Evolutionary conservation across 2,888 invertebrate species (phyloP).

Genomic region (Axea sp.): DNA sequence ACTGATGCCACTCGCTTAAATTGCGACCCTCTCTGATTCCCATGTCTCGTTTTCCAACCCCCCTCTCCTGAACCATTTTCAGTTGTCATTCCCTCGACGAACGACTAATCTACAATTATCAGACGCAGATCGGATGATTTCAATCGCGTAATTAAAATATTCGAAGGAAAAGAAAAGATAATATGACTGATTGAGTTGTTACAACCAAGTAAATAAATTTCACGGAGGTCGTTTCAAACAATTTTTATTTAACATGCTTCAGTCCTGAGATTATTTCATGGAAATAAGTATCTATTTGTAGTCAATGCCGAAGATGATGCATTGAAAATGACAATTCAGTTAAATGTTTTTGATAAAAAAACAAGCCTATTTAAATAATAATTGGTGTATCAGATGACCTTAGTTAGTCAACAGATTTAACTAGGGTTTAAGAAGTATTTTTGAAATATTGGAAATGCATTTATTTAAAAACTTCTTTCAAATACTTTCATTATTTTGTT

Average conservation of each 20-base stretch:
- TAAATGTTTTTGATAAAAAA: no score
- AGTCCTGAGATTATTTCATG: no score
- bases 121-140: constrained; percentile 55
- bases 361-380: no score
- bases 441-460: no score
- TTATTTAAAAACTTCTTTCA: no score
- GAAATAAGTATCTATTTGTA: no score
- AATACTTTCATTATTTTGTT: no score
- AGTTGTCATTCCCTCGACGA: constrained; percentile 35
- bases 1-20: constrained; percentile 76
- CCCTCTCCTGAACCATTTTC: constrained; percentile 15
- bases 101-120: constrained; percentile 59
- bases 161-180: constrained; percentile 46
- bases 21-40: constrained; percentile 66
- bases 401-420: no score
- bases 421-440: no score
- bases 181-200: constrained; percentile 39
- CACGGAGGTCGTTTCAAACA: constrained; percentile 34
- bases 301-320: no score
- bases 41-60: constrained; percentile 45
- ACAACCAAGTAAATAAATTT: constrained; percentile 43
- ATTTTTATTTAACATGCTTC: constrained; percentile 42
- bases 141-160: constrained; percentile 56
- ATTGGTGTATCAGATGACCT: no score
- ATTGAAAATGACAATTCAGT: no score